These are phyloP conservation scores for Phataginus tricuspis DNA, from an alignment of 2,797 vertebrate species.

Conservation along the genomic window DNA sequence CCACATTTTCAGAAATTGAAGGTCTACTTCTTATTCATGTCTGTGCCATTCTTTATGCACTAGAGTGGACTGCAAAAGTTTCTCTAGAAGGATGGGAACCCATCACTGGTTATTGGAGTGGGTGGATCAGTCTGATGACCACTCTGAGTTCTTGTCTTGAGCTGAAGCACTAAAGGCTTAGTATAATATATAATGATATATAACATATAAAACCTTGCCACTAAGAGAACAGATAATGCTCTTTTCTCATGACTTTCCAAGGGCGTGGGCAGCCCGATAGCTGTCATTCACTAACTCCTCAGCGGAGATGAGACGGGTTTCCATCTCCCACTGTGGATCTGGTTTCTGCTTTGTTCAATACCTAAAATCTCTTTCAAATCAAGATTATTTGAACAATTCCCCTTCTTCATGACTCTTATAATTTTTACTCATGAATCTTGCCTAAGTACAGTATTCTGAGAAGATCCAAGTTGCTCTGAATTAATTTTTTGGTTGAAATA, in stretches of 20 bases:
- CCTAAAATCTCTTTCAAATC: not conserved
- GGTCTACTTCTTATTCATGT: not conserved
- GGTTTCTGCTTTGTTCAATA: not conserved
- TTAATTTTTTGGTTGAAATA: not conserved
- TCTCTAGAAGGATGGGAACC: not conserved
- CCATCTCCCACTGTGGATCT: not conserved
- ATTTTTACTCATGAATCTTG: not conserved
- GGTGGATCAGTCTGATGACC: not conserved
- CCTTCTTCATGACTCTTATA: not conserved
- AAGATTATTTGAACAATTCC: not conserved
- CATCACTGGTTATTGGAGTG: too few species aligned
- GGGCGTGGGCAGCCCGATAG: not conserved
- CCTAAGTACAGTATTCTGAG: not conserved
- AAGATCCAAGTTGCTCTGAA: not conserved
- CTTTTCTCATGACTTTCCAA: not conserved
- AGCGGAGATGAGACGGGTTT: not conserved
- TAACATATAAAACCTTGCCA: not conserved
- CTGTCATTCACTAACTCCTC: not conserved
- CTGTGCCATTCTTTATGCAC: not conserved
- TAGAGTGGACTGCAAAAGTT: not conserved
- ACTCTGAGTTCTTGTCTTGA: not conserved
- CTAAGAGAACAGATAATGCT: not conserved
- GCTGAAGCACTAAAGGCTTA: not conserved
- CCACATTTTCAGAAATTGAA: not conserved
- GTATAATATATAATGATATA: not conserved